Evolutionary conservation across 2,888 invertebrate genomes (phyloP).

Genomic region (Ormia ochracea): DNA sequence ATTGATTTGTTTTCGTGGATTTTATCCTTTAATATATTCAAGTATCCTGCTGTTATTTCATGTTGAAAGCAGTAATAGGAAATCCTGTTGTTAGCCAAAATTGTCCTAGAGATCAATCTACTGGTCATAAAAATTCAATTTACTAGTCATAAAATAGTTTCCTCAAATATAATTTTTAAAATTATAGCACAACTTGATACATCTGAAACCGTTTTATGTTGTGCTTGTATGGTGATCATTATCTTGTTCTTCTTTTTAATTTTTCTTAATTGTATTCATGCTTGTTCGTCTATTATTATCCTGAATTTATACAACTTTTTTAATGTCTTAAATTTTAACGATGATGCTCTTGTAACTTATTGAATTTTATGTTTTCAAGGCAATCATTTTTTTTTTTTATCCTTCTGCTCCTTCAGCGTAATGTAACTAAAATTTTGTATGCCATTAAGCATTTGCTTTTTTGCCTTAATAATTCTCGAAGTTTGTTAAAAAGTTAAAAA

Average conservation of each 20-base stretch:
- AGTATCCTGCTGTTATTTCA: neutral
- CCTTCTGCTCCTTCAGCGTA: neutral
- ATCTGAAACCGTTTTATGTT: neutral
- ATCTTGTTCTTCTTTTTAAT: neutral
- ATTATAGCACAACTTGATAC: neutral
- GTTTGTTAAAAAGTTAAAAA: slow-evolving; percentile 8
- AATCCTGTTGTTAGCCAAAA: neutral
- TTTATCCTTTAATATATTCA: neutral
- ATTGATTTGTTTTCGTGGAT: neutral
- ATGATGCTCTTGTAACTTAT: neutral
- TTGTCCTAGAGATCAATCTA: neutral
- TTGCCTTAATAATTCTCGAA: slow-evolving; percentile 3
- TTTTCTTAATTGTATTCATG: neutral
- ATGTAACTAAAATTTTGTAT: neutral
- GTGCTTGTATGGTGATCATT: neutral
- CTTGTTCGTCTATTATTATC: neutral
- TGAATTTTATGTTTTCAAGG: slow-evolving; percentile 9
- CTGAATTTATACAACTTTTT: neutral
- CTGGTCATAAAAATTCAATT: neutral
- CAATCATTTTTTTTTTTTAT: neutral
- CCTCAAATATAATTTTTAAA: neutral
- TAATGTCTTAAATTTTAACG: slow-evolving; percentile 2
- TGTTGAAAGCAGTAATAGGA: neutral
- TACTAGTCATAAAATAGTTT: neutral
- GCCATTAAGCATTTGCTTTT: neutral